Percentiles rank a stretch among this genome's conserved stretches.
Conservation (phyloP, 2,888 invertebrate species). For the Myopa tessellatipennis region DNA sequence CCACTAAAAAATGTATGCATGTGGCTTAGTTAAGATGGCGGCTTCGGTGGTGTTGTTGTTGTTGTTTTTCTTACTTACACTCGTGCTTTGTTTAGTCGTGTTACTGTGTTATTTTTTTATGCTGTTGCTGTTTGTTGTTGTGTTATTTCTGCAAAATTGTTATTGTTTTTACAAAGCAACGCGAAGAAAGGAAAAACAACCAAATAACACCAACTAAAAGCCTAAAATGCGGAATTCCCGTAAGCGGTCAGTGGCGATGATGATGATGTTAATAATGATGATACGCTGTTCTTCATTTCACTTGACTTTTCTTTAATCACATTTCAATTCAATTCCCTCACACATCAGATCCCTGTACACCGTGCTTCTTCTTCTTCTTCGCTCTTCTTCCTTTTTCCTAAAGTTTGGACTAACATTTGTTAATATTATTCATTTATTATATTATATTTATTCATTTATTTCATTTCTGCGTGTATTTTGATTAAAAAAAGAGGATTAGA, state of each 20-base stretch:
- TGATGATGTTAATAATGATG: slow-evolving; percentile 45
- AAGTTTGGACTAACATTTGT: not conserved
- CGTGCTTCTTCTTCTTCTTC: too few relatives aligned
- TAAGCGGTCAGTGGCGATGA: slow-evolving; percentile 19
- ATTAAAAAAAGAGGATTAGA: too few relatives aligned
- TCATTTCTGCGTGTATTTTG: too few relatives aligned
- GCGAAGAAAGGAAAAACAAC: not conserved
- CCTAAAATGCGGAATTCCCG: slow-evolving; percentile 33
- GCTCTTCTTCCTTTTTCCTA: not conserved
- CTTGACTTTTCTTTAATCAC: slow-evolving; percentile 3
- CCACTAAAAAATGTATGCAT: not conserved
- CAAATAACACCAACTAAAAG: not conserved
- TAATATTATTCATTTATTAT: not conserved
- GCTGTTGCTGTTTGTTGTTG: not conserved
- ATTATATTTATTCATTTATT: too few relatives aligned
- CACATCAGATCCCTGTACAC: not conserved
- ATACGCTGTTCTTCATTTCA: slow-evolving; percentile 11
- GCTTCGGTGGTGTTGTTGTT: not conserved
- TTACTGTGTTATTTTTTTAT: not conserved
- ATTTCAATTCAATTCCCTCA: not conserved
- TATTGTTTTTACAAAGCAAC: not conserved
- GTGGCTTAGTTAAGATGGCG: too few relatives aligned
- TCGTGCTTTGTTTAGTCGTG: not conserved
- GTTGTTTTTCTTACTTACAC: not conserved
- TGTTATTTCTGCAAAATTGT: not conserved